Evolutionary conservation across 2,797 vertebrate genomes (phyloP), one percentile per base, ranked within the genome.

Genomic region (Ctenosaura bakeri): DNA sequence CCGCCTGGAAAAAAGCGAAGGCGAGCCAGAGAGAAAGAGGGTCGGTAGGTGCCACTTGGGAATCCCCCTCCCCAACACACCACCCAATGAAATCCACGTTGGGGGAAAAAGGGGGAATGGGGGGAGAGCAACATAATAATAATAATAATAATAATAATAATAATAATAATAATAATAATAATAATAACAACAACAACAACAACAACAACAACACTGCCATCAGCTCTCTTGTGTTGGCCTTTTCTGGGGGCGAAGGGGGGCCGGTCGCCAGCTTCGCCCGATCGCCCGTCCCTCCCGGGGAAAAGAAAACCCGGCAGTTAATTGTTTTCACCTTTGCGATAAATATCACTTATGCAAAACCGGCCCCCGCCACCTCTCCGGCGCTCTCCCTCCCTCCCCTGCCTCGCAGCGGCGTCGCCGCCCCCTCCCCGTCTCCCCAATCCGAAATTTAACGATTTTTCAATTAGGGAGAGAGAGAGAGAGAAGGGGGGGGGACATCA

Each of bases 391-490:
- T 26, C 29, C 10, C 22, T 26, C 52, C 76, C 4, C 1, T 29
- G 69, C 66, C 32, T 73, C 62, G 7, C 46, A 7, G 22, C 56
- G 4, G 59, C 59, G 20, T 20, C 59, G 10, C 7, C 62, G 2
- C 16, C 29, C 64, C 42, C 32, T 56, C 16, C 26, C 29, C 35
- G 7, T 64, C 62, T 16, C 22, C 54, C 83, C n/a, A 13, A 2
- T 79, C 76, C 64, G 38, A 87, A 90, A 84, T 64, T 10, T 59
- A 90, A 85, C 64, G 88, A 85, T 90, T 89, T 88, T 92, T 85
- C 88, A 85, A 88, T 84, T 87, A 88, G 76, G 69, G 56, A 46
- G 38, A 13, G 35, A 20, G 71, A 38, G 35, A 38, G 35, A 22
- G 77, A 78, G 24, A 38, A 50, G n/a, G n/a, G n/a, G n/a, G n/a